Percentiles rank a stretch among this genome's conserved stretches.
These are phyloP conservation scores for Rotaria socialis DNA, from an alignment of 2,888 invertebrate species.

Conservation along the genomic window DNA sequence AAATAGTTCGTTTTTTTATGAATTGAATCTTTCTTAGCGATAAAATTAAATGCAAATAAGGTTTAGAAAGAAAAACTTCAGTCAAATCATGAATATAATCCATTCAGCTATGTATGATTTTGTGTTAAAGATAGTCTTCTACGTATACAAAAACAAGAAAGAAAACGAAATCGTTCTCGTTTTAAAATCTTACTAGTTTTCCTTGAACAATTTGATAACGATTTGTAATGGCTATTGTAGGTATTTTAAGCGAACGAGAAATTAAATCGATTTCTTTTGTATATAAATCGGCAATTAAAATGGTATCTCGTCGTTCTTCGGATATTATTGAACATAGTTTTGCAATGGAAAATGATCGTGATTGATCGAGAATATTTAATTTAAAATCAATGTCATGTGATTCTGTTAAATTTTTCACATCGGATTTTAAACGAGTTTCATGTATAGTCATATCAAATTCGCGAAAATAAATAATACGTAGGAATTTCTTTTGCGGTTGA, in stretches of 20 bases:
- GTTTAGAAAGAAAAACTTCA: too few relatives aligned
- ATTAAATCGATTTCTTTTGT: slow-evolving; percentile 34
- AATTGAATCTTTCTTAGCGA: too few relatives aligned
- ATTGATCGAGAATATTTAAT: neutral
- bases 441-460: neutral
- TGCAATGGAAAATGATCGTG: neutral
- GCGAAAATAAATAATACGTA: slow-evolving; percentile 34
- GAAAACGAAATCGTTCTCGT: too few relatives aligned
- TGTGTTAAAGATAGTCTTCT: too few relatives aligned
- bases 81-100: too few relatives aligned
- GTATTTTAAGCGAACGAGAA: neutral
- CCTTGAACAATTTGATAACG: slow-evolving; percentile 16
- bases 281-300: slow-evolving; percentile 17
- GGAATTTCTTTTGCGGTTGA: neutral
- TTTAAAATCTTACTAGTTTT: neutral
- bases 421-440: neutral
- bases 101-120: too few relatives aligned
- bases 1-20: too few relatives aligned
- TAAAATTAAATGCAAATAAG: too few relatives aligned
- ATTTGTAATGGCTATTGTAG: neutral
- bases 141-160: too few relatives aligned
- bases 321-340: slow-evolving; percentile 32
- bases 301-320: slow-evolving; percentile 25
- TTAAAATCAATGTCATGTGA: neutral
- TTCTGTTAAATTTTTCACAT: neutral